phyloP scores from a whole-genome alignment of 2,797 vertebrate genomes.

The Forpus xanthops region DNA sequence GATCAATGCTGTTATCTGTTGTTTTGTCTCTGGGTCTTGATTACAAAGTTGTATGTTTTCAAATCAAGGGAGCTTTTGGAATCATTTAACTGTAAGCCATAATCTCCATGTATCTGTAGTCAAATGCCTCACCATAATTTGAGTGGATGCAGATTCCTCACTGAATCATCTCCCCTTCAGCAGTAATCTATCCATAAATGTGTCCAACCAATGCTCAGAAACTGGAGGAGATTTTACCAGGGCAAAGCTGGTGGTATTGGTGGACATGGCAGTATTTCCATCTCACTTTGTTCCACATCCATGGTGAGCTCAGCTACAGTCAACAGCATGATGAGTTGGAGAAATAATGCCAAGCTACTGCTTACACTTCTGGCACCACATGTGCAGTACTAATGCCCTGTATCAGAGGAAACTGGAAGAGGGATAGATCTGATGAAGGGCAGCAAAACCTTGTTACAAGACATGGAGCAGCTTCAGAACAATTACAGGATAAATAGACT shows the following conservation, averaged over 20 bases:
- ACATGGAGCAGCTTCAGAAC: neutral
- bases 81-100: neutral
- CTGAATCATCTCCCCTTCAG: neutral
- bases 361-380: neutral
- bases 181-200: neutral
- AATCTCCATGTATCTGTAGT: accelerated
- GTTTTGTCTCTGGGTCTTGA: conserved; percentile 44
- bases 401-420: neutral
- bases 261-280: neutral
- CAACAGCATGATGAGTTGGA: neutral
- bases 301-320: neutral
- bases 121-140: neutral
- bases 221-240: neutral
- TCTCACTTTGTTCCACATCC: neutral
- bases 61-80: neutral
- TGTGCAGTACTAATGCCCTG: neutral
- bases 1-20: neutral
- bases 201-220: neutral
- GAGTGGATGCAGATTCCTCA: neutral
- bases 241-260: neutral
- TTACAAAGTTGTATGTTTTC: neutral
- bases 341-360: neutral
- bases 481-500: neutral
- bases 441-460: neutral
- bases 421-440: neutral